phyloP scores from a whole-genome alignment of 2,113 vertebrate species.

The Ceyx margarethae region DNA sequence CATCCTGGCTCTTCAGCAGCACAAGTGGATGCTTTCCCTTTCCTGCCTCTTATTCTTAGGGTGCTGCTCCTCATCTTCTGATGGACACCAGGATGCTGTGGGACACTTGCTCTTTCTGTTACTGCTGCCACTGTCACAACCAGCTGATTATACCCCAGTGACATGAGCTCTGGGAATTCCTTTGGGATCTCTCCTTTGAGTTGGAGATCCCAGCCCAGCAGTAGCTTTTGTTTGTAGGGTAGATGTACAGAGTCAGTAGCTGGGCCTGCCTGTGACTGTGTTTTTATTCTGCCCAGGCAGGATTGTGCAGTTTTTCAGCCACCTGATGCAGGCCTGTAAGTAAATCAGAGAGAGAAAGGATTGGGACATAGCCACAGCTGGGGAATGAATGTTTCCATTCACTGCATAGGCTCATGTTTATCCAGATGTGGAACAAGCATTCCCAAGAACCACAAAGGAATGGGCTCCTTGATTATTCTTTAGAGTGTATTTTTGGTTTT shows the following conservation, averaged over 20 bases:
- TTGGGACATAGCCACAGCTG: neutral
- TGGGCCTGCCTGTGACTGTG: neutral
- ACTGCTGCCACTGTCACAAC: neutral
- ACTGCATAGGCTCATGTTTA: neutral
- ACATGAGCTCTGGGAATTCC: neutral
- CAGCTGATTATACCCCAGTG: neutral
- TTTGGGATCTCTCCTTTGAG: neutral
- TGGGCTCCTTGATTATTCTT: neutral
- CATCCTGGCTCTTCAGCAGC: neutral
- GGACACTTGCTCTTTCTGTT: neutral
- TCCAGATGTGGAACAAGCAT: conserved; percentile 25
- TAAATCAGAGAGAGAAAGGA: neutral
- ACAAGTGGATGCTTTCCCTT: neutral
- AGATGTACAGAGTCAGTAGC: neutral
- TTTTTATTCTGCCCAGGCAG: neutral
- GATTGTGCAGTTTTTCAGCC: neutral
- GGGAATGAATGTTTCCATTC: conserved; percentile 24
- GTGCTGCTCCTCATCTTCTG: neutral
- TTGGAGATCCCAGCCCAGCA: neutral
- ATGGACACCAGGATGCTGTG: neutral
- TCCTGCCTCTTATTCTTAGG: neutral
- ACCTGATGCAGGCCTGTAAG: neutral
- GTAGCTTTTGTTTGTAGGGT: neutral
- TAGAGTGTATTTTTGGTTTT: conserved; percentile 3
- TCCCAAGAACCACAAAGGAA: conserved; percentile 23